Evolutionary conservation across 2,888 invertebrate species (phyloP).

Genomic region (Dendrolimus houi): DNA sequence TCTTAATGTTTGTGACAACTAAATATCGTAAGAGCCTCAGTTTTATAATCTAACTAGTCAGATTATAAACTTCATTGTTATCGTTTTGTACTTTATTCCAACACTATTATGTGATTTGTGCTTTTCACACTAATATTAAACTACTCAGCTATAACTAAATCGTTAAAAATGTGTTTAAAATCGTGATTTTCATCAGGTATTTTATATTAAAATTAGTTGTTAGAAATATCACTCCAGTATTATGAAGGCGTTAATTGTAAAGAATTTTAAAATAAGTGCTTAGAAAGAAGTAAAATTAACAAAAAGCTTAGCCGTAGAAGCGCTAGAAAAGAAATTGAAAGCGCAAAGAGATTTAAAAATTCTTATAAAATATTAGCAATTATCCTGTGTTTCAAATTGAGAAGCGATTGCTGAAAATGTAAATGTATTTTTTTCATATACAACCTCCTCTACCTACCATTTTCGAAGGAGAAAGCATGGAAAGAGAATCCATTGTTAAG

Average conservation of each 20-base stretch:
- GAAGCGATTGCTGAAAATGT: constrained; percentile 2
- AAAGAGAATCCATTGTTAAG: constrained; percentile 70
- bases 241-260: constrained; percentile 15
- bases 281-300: constrained; percentile 3
- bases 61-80: too few species aligned
- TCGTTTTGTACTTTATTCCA: too few species aligned
- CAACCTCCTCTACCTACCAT: constrained; percentile 76
- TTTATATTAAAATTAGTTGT: background rate
- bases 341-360: background rate
- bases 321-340: constrained; percentile 6
- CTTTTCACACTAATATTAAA: background rate
- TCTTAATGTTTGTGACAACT: too few species aligned
- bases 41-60: too few species aligned
- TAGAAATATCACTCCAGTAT: constrained; percentile 15
- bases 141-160: constrained; percentile 20
- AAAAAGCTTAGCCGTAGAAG: constrained; percentile 7
- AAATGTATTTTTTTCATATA: constrained; percentile 44
- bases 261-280: background rate
- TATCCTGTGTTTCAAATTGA: background rate
- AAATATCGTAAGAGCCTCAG: too few species aligned
- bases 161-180: constrained; percentile 2
- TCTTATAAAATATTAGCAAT: background rate
- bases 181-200: constrained; percentile 3
- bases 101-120: background rate
- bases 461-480: constrained; percentile 74